Evolutionary conservation across 92 coral and sea anemone genomes (phyloP).

Genomic region (Nematostella vectensis): DNA sequence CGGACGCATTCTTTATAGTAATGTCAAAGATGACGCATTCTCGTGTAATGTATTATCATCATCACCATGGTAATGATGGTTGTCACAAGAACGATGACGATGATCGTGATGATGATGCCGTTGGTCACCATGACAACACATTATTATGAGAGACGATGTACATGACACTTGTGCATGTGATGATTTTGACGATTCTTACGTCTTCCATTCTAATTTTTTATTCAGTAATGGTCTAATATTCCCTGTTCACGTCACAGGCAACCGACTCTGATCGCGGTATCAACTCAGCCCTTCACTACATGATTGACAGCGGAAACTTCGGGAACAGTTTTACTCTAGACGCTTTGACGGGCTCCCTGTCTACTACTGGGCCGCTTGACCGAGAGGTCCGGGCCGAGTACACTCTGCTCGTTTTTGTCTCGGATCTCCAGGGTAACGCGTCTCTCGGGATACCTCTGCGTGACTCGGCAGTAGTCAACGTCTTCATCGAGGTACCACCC

Average conservation of each 20-base stretch:
- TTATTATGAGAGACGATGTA: too few relatives aligned
- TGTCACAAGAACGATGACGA: too few relatives aligned
- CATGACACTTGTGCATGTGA: too few relatives aligned
- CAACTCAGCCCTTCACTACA: constrained; percentile 64
- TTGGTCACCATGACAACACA: too few relatives aligned
- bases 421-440: constrained; percentile 78
- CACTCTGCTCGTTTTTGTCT: constrained; percentile 56
- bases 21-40: too few relatives aligned
- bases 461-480: constrained; percentile 73
- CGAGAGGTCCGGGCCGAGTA: constrained; percentile 47
- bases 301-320: constrained; percentile 62
- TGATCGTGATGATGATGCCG: too few relatives aligned
- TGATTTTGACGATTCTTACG: too few relatives aligned
- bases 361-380: constrained; percentile 63
- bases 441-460: constrained; percentile 64
- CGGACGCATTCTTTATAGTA: too few relatives aligned
- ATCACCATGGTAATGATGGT: too few relatives aligned
- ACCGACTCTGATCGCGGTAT: constrained; percentile 75
- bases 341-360: constrained; percentile 54
- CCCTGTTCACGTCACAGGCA: constrained; percentile 44
- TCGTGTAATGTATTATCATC: too few relatives aligned
- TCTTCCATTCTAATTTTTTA: too few relatives aligned
- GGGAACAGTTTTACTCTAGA: constrained; percentile 56
- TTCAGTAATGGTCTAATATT: too few relatives aligned
- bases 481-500: constrained; percentile 58